Evolutionary conservation across 2,888 invertebrate species (phyloP), one percentile per base, ranked within the genome.

Genomic region (Graphium colonna): DNA sequence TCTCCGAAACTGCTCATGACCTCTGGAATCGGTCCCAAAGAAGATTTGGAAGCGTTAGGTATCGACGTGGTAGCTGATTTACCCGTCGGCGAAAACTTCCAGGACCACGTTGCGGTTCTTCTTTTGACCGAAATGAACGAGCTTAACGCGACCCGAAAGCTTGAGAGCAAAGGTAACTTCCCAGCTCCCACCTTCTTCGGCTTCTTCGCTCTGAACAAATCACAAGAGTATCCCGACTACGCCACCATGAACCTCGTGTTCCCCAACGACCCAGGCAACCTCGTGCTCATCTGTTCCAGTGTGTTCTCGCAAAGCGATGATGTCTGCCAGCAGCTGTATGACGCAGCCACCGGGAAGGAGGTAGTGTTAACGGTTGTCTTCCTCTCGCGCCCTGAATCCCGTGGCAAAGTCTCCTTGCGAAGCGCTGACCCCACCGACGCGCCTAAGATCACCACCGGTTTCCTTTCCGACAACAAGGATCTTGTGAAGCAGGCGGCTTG

Each of bases 381-480:
- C n/a, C 38, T 59, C 28, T 47, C 88, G 0, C 74, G 86, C 50
- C 91, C 92, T 0, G 68, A 81, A 60, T 91, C 92, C 0, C 77
- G 75, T 9, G 93, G 93, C 1, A 62, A 68, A 28, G 62, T 95
- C 0, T 72, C 79, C 12, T 69, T 95, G 1, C 76, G 76, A 41
- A 91, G 90, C 3, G 59, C 64, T 0, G 75, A 93, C 65, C 92
- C 93, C 0, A 62, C 68, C 2, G 90, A 91, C 3, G 75, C 83
- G 28, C 94, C 94, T 0, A 60, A 86, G 28, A 90, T 94, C 33
- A 79, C 90, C 51, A 79, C 92, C 0, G 92, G 92, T 55, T 93
- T 92, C 65, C 79, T 93, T 31, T 73, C 80, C 0, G 79, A 91
- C 3, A 12, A 15, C 0, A 12, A 44, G 0, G 79, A 79, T 45